Evolutionary conservation across 1,140 invertebrate genomes (phyloP), one percentile per base, ranked within the genome.

Genomic region (Drosophila sp.): DNA sequence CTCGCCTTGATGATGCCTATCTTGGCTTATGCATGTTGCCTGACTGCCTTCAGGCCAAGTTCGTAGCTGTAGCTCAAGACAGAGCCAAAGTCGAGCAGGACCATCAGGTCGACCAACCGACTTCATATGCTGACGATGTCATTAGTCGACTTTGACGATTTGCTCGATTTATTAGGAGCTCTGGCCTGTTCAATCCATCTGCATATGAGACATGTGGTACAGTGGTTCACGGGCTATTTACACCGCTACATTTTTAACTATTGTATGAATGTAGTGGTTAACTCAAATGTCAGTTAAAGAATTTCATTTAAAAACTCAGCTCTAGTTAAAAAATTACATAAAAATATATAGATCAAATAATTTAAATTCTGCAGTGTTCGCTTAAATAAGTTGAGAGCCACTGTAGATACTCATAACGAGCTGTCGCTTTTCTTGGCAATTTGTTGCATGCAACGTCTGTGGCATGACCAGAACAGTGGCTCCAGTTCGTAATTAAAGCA

Each of bases 1-100:
- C 64, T 75, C 64, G 82, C 76, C 82, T 78, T 69, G 82, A 58
- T 87, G 82, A 87, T 87, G 83, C 79, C 83, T 89, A 87, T 87
- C 82, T 82, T 82, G 79, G 81, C 81, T 78, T 77, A 78, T 84
- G 70, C 81, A 78, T 78, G 74, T 87, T 72, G 81, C 66, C 67
- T 72, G 69, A 57, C 67, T 57, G 69, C 53, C 63, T 66, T 29
- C 13, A 32, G 32, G 40, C 51, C 11, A 51, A 32, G 50, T 38
- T 38, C 59, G 27, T 29, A 29, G 27, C 58, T 25, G n/a, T 8
- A 58, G 69, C 63, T 61, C 51, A 54, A 36, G 36, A 1, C 8
- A 13, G 43, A 4, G 5, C 14, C 25, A 11, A 14, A 43, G 25
- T 43, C 21, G 43, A 14, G 21, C 29, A 51, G 43, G 5, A 65